Evolutionary conservation across 2,113 vertebrate genomes (phyloP), one percentile per base, ranked within the genome.

Genomic region (Sakesphorus luctuosus): DNA sequence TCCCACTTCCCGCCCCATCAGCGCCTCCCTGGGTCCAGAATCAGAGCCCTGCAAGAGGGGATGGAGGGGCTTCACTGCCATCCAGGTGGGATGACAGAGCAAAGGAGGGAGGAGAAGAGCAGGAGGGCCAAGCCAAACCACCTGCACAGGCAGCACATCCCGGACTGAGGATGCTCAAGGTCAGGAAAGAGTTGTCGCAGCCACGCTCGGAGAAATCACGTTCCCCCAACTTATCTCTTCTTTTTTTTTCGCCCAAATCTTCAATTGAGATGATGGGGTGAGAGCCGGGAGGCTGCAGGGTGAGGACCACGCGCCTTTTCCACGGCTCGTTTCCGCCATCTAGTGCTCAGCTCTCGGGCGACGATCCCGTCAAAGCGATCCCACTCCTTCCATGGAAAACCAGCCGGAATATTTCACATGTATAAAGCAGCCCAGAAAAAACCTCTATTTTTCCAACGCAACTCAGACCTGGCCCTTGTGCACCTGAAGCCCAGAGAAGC

Each of bases 251-350:
- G 9, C 16, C 23, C 23, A 18, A 46, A 31, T n/a, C 18, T 53
- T 89, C 72, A 53, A 33, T 58, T 8, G n/a, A 20, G 24, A 28
- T 9, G 19, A 38, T 10, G 24, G 53, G 44, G 9, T 10, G 62
- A 72, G 69, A 33, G 28, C 8, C 2, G 21, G 20, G 36, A 35
- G 52, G 55, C 19, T 11, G 49, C 6, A 13, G 24, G 36, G 16
- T 17, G 74, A 96, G 86, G 58, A 56, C 25, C 24, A 25, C 4
- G 0, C 8, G 6, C 17, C 49, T 50, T 62, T 90, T 90, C 33
- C 79, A 14, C 7, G 7, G 89, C 53, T 73, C 93, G 35, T 84
- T 94, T 76, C 93, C 79, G 96, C 92, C 90, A 93, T 82, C 94
- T 94, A 96, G 85, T 2, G 94, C 78, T 61, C 67, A 58, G 36